These are phyloP conservation scores for Macrosoma leucophasiata DNA, from an alignment of 2,888 invertebrate genomes.

Conservation along the genomic window DNA sequence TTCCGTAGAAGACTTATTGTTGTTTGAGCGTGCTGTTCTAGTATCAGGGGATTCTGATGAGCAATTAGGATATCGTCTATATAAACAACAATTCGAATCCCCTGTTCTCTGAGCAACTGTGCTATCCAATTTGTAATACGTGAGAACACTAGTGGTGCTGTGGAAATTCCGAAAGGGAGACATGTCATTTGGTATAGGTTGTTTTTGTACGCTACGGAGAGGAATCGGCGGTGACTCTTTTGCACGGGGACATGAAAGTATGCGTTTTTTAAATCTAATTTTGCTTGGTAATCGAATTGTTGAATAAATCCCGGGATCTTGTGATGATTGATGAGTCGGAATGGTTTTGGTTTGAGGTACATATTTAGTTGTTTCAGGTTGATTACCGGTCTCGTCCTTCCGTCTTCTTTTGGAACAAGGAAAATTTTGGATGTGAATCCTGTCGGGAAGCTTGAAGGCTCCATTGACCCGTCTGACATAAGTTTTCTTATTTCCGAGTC, in stretches of 20 bases:
- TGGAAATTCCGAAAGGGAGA: constrained; percentile 30
- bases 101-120: too few species aligned
- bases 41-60: constrained; percentile 12
- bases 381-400: constrained; percentile 24
- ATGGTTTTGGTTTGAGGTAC: constrained; percentile 19
- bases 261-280: constrained; percentile 25
- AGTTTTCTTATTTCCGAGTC: too few species aligned
- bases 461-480: too few species aligned
- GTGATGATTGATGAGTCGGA: constrained; percentile 25
- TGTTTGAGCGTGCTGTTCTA: constrained; percentile 19
- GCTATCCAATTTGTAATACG: too few species aligned
- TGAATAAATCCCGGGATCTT: constrained; percentile 28
- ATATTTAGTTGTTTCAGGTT: constrained; percentile 25
- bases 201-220: constrained; percentile 22
- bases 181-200: constrained; percentile 28
- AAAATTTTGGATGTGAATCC: constrained; percentile 29
- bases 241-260: constrained; percentile 25
- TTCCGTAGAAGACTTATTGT: constrained; percentile 3
- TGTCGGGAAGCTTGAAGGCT: too few species aligned
- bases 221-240: constrained; percentile 22
- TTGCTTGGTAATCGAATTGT: constrained; percentile 24
- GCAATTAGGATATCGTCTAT: too few species aligned
- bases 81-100: too few species aligned
- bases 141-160: too few species aligned
- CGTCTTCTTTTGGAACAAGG: constrained; percentile 25